Base-by-base conservation (phyloP, 2,113 vertebrate species). In the Hippolais icterina region DNA sequence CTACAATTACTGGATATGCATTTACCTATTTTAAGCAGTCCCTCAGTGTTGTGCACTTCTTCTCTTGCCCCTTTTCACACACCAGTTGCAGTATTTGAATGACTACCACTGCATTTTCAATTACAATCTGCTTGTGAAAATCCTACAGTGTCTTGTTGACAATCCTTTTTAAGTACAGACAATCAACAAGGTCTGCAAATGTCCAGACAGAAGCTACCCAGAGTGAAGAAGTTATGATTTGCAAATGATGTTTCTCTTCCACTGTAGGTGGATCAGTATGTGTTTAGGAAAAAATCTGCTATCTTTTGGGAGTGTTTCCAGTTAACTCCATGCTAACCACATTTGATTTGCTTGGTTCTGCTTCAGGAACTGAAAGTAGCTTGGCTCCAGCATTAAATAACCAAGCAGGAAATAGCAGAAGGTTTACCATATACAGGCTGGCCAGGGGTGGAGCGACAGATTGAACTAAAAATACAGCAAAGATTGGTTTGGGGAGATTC, bases 331-430 rank as follows among this genome's bases (percentile, higher is more conserved):
- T 63, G 86, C 83, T 87, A 92, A 94, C 83, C 75, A 92, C 75
- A 85, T 91, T 54, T 83, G 81, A 77, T 94, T 92, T 93, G 85
- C 86, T 94, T 84, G 89, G 86, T 96, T 94, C 85, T 96, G 94
- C 93, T 93, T 93, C 95, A 91, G 93, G 96, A 97, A 96, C 96
- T 68, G 95, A 95, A 97, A 97, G 75, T 86, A 93, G 89, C 46
- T 88, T 72, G 94, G 93, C 78, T 92, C 75, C 90, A 93, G 86
- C 82, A 90, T 47, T 65, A 89, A 97, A 94, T 54, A 96, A 93
- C 75, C 4, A 1, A 83, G 93, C 68, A 96, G 94, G 93, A 97
- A 97, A 93, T 60, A 95, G 93, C 90, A 93, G 85, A 88, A 83
- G 74, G 68, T 94, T 97, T 97, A 60, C 94, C 95, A 93, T 91